Conservation (phyloP, 2,888 invertebrate species). For the Gymnosoma rotundatum region DNA sequence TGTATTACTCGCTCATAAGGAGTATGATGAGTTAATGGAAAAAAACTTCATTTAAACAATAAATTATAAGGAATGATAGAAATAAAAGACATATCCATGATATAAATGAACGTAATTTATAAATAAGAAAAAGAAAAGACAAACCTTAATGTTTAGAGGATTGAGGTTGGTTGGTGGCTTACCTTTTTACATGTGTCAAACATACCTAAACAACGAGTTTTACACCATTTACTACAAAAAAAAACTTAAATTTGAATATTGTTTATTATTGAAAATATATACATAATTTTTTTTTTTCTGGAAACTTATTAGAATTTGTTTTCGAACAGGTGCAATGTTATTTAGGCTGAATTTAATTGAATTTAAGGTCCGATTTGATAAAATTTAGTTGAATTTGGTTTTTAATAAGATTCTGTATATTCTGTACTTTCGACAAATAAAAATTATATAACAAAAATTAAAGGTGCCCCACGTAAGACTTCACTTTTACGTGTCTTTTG, state of each 20-base stretch:
- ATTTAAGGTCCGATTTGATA: no score
- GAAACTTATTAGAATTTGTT: no score
- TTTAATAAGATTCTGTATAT: no score
- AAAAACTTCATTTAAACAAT: slow-evolving; percentile 17
- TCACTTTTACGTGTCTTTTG: no score
- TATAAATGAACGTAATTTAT: slow-evolving; percentile 39
- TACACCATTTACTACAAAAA: not conserved
- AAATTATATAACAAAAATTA: no score
- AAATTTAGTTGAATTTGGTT: no score
- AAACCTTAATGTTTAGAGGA: not conserved
- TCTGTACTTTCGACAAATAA: no score
- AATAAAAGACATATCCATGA: slow-evolving; percentile 30
- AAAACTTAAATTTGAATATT: not conserved
- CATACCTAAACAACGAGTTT: not conserved
- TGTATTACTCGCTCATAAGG: slow-evolving; percentile 1
- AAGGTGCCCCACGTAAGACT: no score
- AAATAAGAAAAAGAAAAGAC: slow-evolving; percentile 15
- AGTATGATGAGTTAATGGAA: slow-evolving; percentile 7
- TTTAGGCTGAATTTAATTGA: no score
- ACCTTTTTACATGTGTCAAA: not conserved
- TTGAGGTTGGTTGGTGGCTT: slow-evolving; percentile 23
- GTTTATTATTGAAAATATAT: no score
- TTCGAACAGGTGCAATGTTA: no score
- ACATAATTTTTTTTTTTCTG: not conserved
- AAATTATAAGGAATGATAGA: slow-evolving; percentile 40